Conservation (phyloP, 2,113 vertebrate genomes). For the Amia ocellicauda region DNA sequence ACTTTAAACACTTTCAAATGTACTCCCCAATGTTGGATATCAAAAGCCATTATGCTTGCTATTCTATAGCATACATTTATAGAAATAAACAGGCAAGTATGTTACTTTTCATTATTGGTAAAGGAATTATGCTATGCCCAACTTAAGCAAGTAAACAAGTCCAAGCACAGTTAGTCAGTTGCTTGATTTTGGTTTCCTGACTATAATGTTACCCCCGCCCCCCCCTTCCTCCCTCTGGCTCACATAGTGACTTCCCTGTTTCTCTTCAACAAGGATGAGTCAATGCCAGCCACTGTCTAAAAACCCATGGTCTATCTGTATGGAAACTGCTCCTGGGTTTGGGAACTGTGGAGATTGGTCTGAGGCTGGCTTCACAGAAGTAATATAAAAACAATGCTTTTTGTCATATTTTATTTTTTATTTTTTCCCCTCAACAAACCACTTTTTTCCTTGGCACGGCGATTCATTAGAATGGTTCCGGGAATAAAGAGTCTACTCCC, state of each 20-base stretch:
- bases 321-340: slow-evolving; percentile 42
- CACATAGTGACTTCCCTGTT: not conserved
- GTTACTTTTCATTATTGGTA: too few relatives aligned
- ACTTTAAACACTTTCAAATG: too few relatives aligned
- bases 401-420: slow-evolving; percentile 29
- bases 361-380: slow-evolving; percentile 32
- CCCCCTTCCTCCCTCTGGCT: not conserved
- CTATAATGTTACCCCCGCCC: slow-evolving; percentile 11
- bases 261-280: not conserved
- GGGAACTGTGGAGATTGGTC: slow-evolving; percentile 33
- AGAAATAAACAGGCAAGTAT: too few relatives aligned
- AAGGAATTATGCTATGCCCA: too few relatives aligned
- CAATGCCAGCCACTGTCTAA: slow-evolving; percentile 29
- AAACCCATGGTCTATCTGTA: slow-evolving; percentile 21
- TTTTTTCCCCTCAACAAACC: slow-evolving; percentile 9
- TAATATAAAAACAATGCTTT: slow-evolving; percentile 43
- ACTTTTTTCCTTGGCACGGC: slow-evolving; percentile 17
- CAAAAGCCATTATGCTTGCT: too few relatives aligned
- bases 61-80: too few relatives aligned
- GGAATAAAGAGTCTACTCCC: slow-evolving; percentile 33
- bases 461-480: slow-evolving; percentile 35
- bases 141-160: too few relatives aligned
- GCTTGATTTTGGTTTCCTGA: slow-evolving; percentile 23
- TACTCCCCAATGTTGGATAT: too few relatives aligned
- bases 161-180: slow-evolving; percentile 26